These are phyloP conservation scores for Tenrec ecaudatus DNA, from an alignment of 2,113 vertebrate species.

Conservation along the genomic window DNA sequence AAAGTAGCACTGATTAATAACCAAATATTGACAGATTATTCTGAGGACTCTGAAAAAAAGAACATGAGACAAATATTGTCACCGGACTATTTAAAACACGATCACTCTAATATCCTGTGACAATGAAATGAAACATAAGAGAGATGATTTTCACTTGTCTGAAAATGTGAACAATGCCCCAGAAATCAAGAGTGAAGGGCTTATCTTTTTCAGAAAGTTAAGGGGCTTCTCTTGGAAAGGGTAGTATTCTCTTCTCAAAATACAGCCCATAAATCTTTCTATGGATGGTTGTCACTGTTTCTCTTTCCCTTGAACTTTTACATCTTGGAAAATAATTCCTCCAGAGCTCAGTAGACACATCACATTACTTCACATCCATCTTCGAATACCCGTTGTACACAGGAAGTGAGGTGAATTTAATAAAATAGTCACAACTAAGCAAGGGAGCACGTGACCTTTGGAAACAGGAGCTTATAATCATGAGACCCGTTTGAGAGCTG, in stretches of 20 bases:
- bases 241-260: slow-evolving; percentile 82
- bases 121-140: slow-evolving; percentile 6
- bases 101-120: slow-evolving; percentile 65
- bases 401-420: slow-evolving; percentile 83
- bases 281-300: slow-evolving; percentile 79
- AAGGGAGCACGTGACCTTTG: slow-evolving; percentile 83
- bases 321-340: slow-evolving; percentile 79
- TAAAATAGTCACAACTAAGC: slow-evolving; percentile 81
- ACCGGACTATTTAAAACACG: slow-evolving; percentile 65
- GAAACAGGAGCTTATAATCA: slow-evolving; percentile 75
- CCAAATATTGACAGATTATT: slow-evolving; percentile 68
- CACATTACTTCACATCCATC: slow-evolving; percentile 79
- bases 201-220: neutral
- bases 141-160: slow-evolving; percentile 34
- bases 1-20: slow-evolving; percentile 70
- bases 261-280: slow-evolving; percentile 84
- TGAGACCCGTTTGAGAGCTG: slow-evolving; percentile 75
- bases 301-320: slow-evolving; percentile 84
- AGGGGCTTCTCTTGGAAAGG: slow-evolving; percentile 74
- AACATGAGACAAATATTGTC: slow-evolving; percentile 33
- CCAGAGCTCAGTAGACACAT: slow-evolving; percentile 80
- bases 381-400: slow-evolving; percentile 73
- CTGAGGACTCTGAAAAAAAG: slow-evolving; percentile 52
- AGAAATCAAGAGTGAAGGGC: neutral
- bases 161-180: slow-evolving; percentile 25